Evolutionary conservation across 1,140 invertebrate genomes (phyloP).

Genomic region (Neodiprion fabricii): DNA sequence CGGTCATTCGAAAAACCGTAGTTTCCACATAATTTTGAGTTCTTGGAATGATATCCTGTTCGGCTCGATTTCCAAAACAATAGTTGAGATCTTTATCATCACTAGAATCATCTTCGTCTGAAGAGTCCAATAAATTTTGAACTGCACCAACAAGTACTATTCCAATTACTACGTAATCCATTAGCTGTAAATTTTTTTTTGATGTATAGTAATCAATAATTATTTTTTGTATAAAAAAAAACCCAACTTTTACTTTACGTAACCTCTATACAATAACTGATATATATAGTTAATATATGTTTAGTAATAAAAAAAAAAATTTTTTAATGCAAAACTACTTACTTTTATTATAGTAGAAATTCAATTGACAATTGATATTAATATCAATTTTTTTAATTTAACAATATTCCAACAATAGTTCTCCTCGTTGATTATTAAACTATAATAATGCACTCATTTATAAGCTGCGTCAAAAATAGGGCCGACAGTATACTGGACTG

Average conservation of each 20-base stretch:
- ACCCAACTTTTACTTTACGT: background rate
- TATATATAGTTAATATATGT: background rate
- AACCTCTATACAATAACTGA: slow-evolving; percentile 5
- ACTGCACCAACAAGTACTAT: slow-evolving; percentile 12
- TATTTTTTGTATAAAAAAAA: background rate
- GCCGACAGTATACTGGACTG: slow-evolving; percentile 1
- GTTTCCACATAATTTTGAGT: slow-evolving; percentile 16
- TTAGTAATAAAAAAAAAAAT: background rate
- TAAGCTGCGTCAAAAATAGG: background rate
- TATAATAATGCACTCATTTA: too few relatives aligned
- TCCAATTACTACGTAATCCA: slow-evolving; percentile 4
- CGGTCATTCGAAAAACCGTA: slow-evolving; percentile 9
- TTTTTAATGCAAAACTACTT: background rate
- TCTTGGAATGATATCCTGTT: background rate
- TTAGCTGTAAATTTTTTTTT: slow-evolving; percentile 10
- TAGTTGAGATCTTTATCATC: slow-evolving; percentile 10
- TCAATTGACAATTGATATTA: background rate
- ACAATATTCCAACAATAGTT: too few relatives aligned
- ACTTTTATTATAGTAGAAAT: slow-evolving; percentile 10
- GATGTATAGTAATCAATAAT: background rate
- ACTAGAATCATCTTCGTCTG: background rate
- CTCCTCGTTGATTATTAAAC: too few relatives aligned
- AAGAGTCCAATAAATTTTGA: slow-evolving; percentile 11
- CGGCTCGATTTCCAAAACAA: slow-evolving; percentile 10
- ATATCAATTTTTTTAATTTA: too few relatives aligned